Base-by-base conservation (phyloP, 2,888 invertebrate species). In the Cerceris ruficornis region DNA sequence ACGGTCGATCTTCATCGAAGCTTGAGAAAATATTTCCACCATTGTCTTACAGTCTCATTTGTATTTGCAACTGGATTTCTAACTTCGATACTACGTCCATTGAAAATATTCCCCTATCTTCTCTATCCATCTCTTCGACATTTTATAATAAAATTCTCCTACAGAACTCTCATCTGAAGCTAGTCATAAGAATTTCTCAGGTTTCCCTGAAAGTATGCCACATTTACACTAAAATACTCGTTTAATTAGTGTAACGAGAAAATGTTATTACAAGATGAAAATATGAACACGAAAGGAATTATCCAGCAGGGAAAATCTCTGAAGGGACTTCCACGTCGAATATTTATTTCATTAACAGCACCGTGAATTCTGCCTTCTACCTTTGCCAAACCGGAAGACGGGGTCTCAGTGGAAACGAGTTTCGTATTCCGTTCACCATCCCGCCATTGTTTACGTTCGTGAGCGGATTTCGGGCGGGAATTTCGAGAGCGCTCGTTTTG, bases 1-100 rank as follows among this genome's bases (percentile, higher is more conserved):
- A 14, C 28, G 15, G n/a, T 67, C 70, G 71, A 70, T 76, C 71
- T 64, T 70, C 66, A 76, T 77, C 67, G 70, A 76, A 60, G 54
- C 41, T 54, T 15, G 13, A 50, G 17, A 50, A 46, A 55, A 68
- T 50, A 70, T 55, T 74, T 41, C 15, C 46, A 2, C 7, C 42
- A 4, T 9, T 17, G 2, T 7, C 28, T 28, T 15, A 2, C 13
- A 39, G n/a, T 17, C 43, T 54, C 65, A 61, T 69, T 75, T 62
- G 46, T 61, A 61, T 57, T 58, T 66, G 8, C 11, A 7, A 6
- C 7, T 11, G 28, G 42, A 13, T 17, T 14, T 41, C 11, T 1
- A n/a, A 14, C 13, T 28, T 15, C 14, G 15, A 39, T 54, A 49
- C 11, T 11, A n/a, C 67, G 46, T 8, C 14, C 39, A 41, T 7